These are phyloP conservation scores for Heterochromis multidens DNA, from an alignment of 2,113 vertebrate species.

Conservation along the genomic window DNA sequence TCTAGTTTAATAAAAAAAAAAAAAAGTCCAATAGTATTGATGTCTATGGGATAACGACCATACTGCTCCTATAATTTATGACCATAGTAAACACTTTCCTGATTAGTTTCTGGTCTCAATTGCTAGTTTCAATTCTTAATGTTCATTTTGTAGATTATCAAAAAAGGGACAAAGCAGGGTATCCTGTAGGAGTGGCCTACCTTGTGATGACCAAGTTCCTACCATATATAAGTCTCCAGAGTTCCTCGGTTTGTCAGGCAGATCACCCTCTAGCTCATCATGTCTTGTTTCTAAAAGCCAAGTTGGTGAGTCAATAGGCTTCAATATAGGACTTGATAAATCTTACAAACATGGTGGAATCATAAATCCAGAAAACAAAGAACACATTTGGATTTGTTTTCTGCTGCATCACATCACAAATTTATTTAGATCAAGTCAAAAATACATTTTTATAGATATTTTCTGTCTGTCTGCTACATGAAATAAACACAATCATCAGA, in stretches of 20 bases:
- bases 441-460: conserved; percentile 84
- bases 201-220: not conserved
- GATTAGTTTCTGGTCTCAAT: not conserved
- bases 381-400: conserved; percentile 40
- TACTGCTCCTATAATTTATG: not conserved
- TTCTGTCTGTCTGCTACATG: conserved; percentile 80
- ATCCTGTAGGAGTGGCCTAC: not conserved
- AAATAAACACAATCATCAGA: conserved; percentile 68
- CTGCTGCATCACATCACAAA: conserved; percentile 88
- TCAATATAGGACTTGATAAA: not conserved
- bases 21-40: not conserved
- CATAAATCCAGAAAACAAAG: not conserved
- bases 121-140: not conserved
- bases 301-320: not conserved
- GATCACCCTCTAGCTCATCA: not conserved
- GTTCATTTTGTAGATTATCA: not conserved
- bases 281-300: not conserved
- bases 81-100: not conserved
- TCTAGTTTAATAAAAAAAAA: not conserved
- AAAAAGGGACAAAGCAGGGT: not conserved
- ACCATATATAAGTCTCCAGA: not conserved
- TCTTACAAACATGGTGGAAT: not conserved
- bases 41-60: not conserved
- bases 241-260: not conserved
- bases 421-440: conserved; percentile 96